Evolutionary conservation across 2,888 invertebrate species (phyloP), one percentile per base, ranked within the genome.

Genomic region (Spisula subtruncata): DNA sequence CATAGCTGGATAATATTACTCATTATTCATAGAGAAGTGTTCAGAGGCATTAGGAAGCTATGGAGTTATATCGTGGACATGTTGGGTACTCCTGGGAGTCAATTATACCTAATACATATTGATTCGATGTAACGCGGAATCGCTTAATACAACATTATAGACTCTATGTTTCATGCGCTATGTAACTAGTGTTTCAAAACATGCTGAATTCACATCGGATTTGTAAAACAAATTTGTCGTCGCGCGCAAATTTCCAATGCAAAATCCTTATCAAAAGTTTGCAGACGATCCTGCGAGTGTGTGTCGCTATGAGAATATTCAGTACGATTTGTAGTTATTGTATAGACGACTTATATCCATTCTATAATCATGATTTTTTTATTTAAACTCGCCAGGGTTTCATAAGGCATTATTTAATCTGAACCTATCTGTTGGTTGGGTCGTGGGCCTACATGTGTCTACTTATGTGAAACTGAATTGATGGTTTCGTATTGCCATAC

Each of bases 81-180:
- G 35, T 75, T 75, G 32, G 32, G 8, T 75, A 35, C 75, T 35
- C 75, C 12, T 12, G 75, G 75, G 75, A 75, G 16, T 35, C 32
- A 75, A 75, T 75, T 75, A 75, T 32, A 32, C 8, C 75, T 75
- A 75, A 32, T 75, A 75, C 75, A 75, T 75, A 75, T 75, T 75
- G 75, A 75, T 75, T 75, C 32, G 32, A 16, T 75, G 75, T 32
- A 75, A 32, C 18, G 75, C 35, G 12, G 35, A 75, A 32, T 75
- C 32, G 29, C 75, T 75, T 75, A 75, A 75, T 75, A 75, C 35
- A 75, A 75, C 35, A 18, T 75, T 35, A 75, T 35, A 75, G 75
- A 35, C 32, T 75, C 35, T 16, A 32, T 32, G 75, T 32, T 75
- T 16, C 35, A 18, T 75, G 29, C 12, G 25, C 29, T 75, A 35